phyloP scores from a whole-genome alignment of 2,888 invertebrate species.

The Lycocerus yunnanus region DNA sequence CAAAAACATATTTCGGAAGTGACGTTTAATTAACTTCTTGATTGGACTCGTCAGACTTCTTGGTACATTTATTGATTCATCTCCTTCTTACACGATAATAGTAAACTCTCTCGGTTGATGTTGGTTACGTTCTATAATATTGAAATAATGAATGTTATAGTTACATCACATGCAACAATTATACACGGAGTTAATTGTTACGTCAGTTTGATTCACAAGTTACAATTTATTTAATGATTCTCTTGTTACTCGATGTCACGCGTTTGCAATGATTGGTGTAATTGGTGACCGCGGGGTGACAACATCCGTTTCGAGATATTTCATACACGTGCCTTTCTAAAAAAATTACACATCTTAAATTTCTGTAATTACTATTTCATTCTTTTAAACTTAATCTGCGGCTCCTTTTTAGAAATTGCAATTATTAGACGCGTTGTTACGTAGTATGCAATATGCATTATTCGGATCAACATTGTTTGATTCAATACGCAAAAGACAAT shows the following conservation, averaged over 20 bases:
- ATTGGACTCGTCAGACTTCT: neutral
- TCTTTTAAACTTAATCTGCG: neutral
- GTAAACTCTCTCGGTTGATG: neutral
- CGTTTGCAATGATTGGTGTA: conserved; percentile 31
- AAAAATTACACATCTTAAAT: neutral
- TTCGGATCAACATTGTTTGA: neutral
- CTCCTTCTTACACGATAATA: neutral
- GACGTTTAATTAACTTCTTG: neutral
- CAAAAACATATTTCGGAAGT: neutral
- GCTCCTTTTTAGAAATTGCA: neutral
- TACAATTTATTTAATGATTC: conserved; percentile 29
- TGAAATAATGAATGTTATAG: neutral
- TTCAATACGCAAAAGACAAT: no score
- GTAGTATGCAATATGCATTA: no score
- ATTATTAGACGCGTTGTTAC: neutral
- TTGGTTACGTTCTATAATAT: neutral
- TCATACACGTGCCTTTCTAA: conserved; percentile 25
- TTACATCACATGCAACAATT: neutral
- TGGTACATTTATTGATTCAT: neutral
- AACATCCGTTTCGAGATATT: conserved; percentile 26
- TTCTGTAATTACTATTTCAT: neutral
- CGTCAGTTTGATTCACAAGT: conserved; percentile 24
- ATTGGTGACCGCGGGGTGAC: conserved; percentile 32
- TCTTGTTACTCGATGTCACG: conserved; percentile 29
- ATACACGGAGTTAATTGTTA: conserved; percentile 3